Conservation (phyloP, 1,140 invertebrate species). For the Chelonus insularis region DNA sequence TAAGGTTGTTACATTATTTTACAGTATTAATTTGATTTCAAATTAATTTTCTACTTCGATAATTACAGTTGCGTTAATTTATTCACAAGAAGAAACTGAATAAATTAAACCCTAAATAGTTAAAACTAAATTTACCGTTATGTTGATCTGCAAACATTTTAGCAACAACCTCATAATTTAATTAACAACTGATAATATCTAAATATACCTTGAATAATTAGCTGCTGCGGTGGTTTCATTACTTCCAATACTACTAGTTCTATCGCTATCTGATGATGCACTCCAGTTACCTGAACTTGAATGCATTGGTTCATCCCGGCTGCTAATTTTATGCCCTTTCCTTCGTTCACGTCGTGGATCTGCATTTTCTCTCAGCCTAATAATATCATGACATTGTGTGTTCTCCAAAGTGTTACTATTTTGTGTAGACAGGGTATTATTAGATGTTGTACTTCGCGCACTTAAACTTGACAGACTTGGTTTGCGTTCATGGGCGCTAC, state of each 20-base stretch:
- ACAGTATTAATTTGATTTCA: no score
- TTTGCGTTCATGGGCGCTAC: slow-evolving; percentile 70
- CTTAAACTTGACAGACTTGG: slow-evolving; percentile 71
- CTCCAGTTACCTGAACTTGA: slow-evolving; percentile 94
- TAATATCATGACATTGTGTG: slow-evolving; percentile 49
- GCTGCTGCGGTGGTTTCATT: slow-evolving; percentile 74
- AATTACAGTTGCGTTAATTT: no score
- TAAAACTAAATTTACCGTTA: no score
- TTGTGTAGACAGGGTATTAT: slow-evolving; percentile 59
- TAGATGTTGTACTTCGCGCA: slow-evolving; percentile 55
- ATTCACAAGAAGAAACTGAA: no score
- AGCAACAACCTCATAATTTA: neutral
- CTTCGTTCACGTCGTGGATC: slow-evolving; percentile 66
- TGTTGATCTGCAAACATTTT: neutral
- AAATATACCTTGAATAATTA: slow-evolving; percentile 68
- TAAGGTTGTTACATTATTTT: no score
- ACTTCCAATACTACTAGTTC: slow-evolving; percentile 79
- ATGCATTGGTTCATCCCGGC: slow-evolving; percentile 71
- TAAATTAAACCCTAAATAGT: no score
- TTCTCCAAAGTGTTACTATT: slow-evolving; percentile 18
- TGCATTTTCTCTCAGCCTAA: slow-evolving; percentile 74
- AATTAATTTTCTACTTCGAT: no score
- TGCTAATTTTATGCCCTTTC: slow-evolving; percentile 46
- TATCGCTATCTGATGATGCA: slow-evolving; percentile 84
- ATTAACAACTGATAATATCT: slow-evolving; percentile 65